A percentile compares a stretch with the other conserved stretches of the same genome.
Conservation (phyloP, 2,888 invertebrate genomes). For the Lycophotia porphyrea region DNA sequence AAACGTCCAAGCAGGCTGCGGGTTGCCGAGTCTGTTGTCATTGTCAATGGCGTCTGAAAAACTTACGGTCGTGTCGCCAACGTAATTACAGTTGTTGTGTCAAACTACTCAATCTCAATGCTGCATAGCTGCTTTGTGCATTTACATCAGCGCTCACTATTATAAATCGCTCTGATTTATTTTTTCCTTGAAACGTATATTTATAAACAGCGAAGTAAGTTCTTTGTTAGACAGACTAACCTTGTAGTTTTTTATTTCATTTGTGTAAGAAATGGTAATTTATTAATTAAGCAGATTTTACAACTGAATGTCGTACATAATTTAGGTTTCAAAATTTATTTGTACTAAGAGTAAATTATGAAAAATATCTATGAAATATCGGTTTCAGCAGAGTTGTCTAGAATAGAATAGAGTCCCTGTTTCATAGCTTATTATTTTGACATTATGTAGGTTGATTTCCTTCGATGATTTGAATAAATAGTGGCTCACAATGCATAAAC, state of each 20-base stretch:
- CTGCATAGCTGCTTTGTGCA: constrained; percentile 31
- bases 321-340: neutral
- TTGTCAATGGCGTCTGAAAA: constrained; percentile 61
- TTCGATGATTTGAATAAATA: neutral
- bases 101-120: constrained; percentile 48
- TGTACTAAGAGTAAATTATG: neutral
- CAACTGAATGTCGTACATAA: neutral
- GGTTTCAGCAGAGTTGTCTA: neutral
- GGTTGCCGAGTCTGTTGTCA: constrained; percentile 34
- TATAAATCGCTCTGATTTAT: constrained; percentile 35
- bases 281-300: neutral
- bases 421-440: neutral
- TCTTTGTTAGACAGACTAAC: constrained; percentile 42
- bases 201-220: constrained; percentile 9
- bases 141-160: constrained; percentile 28
- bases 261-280: constrained; percentile 23
- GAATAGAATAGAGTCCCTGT: neutral
- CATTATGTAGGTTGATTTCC: neutral
- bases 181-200: constrained; percentile 53
- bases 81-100: constrained; percentile 27
- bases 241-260: constrained; percentile 31
- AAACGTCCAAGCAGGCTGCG: constrained; percentile 16
- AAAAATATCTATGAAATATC: neutral
- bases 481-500: neutral
- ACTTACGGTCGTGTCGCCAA: constrained; percentile 39